These are phyloP conservation scores for Gonatopus flavifemur DNA, from an alignment of 1,140 invertebrate species.

Conservation along the genomic window DNA sequence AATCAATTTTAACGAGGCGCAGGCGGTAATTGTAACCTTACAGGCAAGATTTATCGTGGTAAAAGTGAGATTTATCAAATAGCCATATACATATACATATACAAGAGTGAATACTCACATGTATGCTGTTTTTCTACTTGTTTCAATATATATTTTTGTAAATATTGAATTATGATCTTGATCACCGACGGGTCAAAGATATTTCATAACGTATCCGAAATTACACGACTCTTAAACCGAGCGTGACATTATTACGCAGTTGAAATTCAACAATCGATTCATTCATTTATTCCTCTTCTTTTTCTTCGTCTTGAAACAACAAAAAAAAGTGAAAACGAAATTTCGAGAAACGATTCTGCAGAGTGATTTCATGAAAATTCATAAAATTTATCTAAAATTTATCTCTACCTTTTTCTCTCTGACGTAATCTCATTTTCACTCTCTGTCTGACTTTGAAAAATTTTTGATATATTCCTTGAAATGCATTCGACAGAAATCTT, in stretches of 20 bases:
- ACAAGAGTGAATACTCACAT: too few relatives aligned
- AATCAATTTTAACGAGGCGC: constrained; percentile 1
- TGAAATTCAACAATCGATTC: constrained; percentile 10
- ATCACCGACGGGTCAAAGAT: neutral
- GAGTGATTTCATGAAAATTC: too few relatives aligned
- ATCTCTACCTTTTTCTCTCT: neutral
- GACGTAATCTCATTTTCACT: neutral
- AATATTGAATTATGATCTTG: too few relatives aligned
- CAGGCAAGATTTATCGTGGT: neutral
- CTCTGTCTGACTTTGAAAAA: neutral
- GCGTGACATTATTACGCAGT: constrained; percentile 16
- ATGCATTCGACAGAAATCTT: neutral
- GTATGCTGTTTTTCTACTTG: too few relatives aligned
- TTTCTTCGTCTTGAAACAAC: neutral
- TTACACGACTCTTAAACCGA: constrained; percentile 8
- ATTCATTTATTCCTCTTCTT: constrained; percentile 10
- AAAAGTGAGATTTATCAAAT: constrained; percentile 4
- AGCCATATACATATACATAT: too few relatives aligned
- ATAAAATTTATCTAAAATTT: too few relatives aligned
- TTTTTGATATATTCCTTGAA: too few relatives aligned
- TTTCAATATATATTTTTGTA: too few relatives aligned
- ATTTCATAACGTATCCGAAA: constrained; percentile 26
- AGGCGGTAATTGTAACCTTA: neutral
- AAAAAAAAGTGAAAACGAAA: too few relatives aligned
- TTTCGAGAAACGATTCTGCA: too few relatives aligned